These are phyloP conservation scores for Oryctolagus cuniculus DNA, from an alignment of 2,113 vertebrate genomes.

Conservation along the genomic window DNA sequence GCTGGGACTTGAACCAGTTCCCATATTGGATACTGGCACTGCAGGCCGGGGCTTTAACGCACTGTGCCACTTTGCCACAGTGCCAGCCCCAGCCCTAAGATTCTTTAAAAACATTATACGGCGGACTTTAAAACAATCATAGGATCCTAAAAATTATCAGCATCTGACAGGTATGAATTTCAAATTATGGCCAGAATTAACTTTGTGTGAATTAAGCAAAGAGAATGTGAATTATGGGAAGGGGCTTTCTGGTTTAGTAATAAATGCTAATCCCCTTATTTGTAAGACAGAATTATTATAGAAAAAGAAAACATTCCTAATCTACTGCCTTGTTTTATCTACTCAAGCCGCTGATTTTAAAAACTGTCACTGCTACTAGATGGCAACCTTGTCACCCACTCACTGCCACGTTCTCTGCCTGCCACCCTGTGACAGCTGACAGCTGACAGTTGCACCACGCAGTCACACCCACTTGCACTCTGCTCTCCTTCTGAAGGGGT, in stretches of 20 bases:
- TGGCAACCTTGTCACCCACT: neutral
- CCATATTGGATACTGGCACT: too few species aligned
- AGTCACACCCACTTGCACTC: neutral
- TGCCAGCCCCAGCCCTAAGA: too few species aligned
- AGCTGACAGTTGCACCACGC: neutral
- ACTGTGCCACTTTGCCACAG: too few species aligned
- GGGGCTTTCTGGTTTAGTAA: neutral
- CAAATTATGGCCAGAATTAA: conserved; percentile 35
- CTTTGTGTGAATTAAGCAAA: neutral
- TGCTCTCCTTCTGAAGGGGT: neutral
- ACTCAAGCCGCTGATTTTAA: neutral
- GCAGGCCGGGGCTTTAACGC: too few species aligned
- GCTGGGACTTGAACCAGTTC: too few species aligned
- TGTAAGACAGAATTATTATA: neutral
- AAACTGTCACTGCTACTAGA: neutral
- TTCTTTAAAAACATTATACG: neutral
- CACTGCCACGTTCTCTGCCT: neutral
- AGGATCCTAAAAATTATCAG: neutral
- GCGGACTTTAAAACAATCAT: neutral
- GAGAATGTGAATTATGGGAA: neutral
- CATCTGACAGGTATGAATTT: neutral
- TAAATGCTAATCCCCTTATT: neutral
- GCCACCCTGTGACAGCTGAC: neutral
- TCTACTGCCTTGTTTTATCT: neutral
- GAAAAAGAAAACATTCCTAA: neutral